Conservation (phyloP, 92 coral and sea anemone genomes). For the Isaurus tuberculatus region DNA sequence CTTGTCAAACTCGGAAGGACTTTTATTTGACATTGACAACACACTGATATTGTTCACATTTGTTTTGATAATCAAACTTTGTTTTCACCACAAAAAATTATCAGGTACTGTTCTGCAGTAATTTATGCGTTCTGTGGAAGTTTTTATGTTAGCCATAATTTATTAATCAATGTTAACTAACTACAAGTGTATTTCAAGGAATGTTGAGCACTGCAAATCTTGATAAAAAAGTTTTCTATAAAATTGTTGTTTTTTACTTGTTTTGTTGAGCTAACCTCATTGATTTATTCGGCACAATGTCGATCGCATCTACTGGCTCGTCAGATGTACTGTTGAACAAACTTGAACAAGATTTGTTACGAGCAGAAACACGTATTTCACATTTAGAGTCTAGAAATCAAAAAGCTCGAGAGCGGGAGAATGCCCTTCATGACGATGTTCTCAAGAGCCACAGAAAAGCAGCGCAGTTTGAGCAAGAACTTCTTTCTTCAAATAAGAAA, state of each 20-base stretch:
- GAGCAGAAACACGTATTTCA: constrained; percentile 50
- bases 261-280: neutral
- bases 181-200: neutral
- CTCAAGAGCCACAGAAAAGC: constrained; percentile 65
- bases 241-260: neutral
- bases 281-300: neutral
- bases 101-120: neutral
- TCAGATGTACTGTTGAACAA: constrained; percentile 36
- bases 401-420: constrained; percentile 27
- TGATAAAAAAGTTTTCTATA: neutral
- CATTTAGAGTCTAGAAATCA: constrained; percentile 22
- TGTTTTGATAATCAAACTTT: neutral
- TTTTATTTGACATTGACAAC: neutral
- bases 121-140: neutral
- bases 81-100: neutral
- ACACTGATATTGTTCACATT: neutral
- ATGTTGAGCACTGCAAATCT: neutral
- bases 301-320: constrained; percentile 1
- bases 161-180: neutral
- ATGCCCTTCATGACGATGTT: constrained; percentile 30
- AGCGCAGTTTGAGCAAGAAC: constrained; percentile 65
- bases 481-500: constrained; percentile 60
- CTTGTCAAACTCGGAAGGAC: neutral
- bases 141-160: neutral
- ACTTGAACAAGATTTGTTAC: constrained; percentile 39